These are phyloP conservation scores for Gymnoscopelus braueri DNA, from an alignment of 2,797 vertebrate species.

Conservation along the genomic window DNA sequence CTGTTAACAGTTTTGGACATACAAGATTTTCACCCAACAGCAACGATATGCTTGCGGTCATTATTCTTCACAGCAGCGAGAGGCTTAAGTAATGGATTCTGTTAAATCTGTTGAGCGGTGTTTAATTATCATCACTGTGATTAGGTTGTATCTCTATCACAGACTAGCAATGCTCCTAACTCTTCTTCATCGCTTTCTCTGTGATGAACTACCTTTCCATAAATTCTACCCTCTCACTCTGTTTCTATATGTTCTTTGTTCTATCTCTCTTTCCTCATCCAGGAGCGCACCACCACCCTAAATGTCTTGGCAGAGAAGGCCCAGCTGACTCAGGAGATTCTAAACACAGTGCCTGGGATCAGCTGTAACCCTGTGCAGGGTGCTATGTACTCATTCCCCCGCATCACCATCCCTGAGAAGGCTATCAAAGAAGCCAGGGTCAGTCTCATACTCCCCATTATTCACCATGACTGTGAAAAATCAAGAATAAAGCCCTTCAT, in stretches of 20 bases:
- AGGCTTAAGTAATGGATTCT: no score
- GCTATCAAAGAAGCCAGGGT: conserved; percentile 86
- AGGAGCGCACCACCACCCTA: conserved; percentile 87
- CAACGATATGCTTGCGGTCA: no score
- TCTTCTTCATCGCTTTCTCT: neutral
- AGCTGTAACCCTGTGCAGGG: conserved; percentile 92
- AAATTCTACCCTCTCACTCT: neutral
- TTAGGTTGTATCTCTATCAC: neutral
- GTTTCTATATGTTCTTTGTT: neutral
- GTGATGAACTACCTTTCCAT: neutral
- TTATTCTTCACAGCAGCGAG: no score
- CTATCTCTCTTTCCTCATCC: conserved; percentile 12
- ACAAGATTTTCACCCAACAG: no score
- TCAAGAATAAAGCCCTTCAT: no score
- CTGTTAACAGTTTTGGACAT: no score
- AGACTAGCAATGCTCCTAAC: neutral
- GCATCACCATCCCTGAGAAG: conserved; percentile 82
- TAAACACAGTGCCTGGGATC: conserved; percentile 87
- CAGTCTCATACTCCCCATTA: conserved; percentile 25
- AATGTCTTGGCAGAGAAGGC: conserved; percentile 87
- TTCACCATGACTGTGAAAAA: neutral
- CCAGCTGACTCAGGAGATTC: conserved; percentile 85
- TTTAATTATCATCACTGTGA: no score
- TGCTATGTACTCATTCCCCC: conserved; percentile 92
- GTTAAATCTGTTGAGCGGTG: no score